Conservation (phyloP, 2,797 vertebrate species). For the Falco concolor region DNA sequence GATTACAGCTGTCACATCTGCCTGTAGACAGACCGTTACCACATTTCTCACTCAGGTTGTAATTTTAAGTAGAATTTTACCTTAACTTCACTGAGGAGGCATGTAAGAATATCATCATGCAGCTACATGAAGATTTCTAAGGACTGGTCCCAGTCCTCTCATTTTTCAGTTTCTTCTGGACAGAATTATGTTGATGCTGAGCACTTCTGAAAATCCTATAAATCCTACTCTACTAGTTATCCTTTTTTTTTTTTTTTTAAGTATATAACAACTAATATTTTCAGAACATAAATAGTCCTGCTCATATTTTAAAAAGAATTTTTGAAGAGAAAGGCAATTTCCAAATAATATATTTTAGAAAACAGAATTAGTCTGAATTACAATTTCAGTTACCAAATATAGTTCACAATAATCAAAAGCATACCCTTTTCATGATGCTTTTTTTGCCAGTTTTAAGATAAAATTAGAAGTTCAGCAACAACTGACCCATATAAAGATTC, state of each 20-base stretch:
- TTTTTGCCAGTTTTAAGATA: not conserved
- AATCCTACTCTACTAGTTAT: not conserved
- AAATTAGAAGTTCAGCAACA: not conserved
- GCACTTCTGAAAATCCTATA: not conserved
- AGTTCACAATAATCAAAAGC: not conserved
- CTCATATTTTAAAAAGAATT: not conserved
- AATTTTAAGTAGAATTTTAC: not conserved
- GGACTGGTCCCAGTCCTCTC: not conserved
- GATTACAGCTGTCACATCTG: not conserved
- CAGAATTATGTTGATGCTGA: not conserved
- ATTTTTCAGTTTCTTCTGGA: not conserved
- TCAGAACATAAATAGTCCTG: not conserved
- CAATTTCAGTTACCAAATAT: not conserved
- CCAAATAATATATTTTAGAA: not conserved
- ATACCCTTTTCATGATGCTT: not conserved
- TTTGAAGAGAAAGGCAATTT: not conserved
- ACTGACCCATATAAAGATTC: not conserved
- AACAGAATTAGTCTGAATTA: not conserved
- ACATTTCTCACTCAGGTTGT: not conserved
- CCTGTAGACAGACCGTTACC: not conserved
- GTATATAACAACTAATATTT: not conserved
- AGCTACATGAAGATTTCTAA: not conserved
- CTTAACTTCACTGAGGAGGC: not conserved
- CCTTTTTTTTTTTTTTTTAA: not conserved
- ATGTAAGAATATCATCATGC: not conserved